Evolutionary conservation across 2,888 invertebrate genomes (phyloP).

Genomic region (Meteorus cinctellus): DNA sequence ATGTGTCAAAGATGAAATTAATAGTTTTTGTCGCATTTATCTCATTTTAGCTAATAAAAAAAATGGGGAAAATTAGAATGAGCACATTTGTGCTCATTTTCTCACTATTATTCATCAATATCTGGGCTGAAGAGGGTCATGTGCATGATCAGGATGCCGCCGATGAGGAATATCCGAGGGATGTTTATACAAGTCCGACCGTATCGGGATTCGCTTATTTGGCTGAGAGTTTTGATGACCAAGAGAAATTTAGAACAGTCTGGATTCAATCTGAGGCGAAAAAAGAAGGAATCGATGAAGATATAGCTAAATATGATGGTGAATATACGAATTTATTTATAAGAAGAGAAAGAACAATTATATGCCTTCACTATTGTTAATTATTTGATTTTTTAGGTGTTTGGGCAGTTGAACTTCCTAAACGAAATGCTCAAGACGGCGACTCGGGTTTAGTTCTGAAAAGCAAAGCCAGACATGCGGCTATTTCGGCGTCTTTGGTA

Average conservation of each 20-base stretch:
- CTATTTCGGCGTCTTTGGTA: slow-evolving; percentile 86
- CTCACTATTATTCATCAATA: slow-evolving; percentile 39
- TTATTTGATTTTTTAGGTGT: slow-evolving; percentile 71
- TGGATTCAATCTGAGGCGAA: slow-evolving; percentile 95
- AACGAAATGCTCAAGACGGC: slow-evolving; percentile 84
- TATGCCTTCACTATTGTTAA: background rate
- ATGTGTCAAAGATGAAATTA: slow-evolving; percentile 2
- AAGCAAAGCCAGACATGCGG: slow-evolving; percentile 97
- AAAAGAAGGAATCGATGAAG: slow-evolving; percentile 90
- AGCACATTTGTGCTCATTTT: slow-evolving; percentile 54
- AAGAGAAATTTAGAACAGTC: slow-evolving; percentile 80
- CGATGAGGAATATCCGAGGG: slow-evolving; percentile 46
- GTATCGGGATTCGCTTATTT: slow-evolving; percentile 80
- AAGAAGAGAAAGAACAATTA: background rate
- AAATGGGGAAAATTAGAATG: slow-evolving; percentile 61
- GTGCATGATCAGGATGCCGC: slow-evolving; percentile 54
- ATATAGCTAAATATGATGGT: slow-evolving; percentile 96
- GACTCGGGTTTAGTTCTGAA: slow-evolving; percentile 93
- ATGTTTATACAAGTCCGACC: slow-evolving; percentile 82
- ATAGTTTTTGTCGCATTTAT: slow-evolving; percentile 30
- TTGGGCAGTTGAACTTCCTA: slow-evolving; percentile 84
- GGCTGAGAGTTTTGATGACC: slow-evolving; percentile 91
- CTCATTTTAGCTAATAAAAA: slow-evolving; percentile 56
- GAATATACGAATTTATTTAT: slow-evolving; percentile 49
- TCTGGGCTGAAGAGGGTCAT: slow-evolving; percentile 54